Base-by-base conservation (phyloP, 2,797 vertebrate species). In the Oryzias sinensis region DNA sequence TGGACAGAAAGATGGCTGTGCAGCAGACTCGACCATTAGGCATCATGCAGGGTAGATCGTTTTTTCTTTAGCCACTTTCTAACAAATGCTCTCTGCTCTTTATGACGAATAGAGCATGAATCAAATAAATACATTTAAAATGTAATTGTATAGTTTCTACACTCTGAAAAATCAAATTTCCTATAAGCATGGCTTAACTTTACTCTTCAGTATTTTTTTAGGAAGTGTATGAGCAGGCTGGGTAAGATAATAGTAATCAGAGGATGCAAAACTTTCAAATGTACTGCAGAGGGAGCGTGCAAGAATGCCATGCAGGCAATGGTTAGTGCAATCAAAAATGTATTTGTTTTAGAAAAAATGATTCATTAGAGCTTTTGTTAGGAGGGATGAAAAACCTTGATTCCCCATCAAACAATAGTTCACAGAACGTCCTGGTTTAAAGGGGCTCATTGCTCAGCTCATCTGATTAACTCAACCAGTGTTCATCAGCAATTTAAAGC, bases 251-350 rank as follows among this genome's bases (percentile, higher is more conserved):
- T 16, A 22, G 54, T 49, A 61, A 71, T 69, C 37, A 57, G 49
- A 74, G 25, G 8, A 43, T 41, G 58, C 62, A 4, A 20, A 15
- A 49, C 59, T 76, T 56, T 2, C 0, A 45, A 9, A 41, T 44
- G 56, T 54, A 47, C 33, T 59, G 47, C 49, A 72, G 58, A 48
- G 49, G 64, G 78, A 86, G 76, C 85, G 74, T 90, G 90, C 88
- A 84, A 70, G 70, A 70, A 84, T 65, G 76, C 79, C 85, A 87
- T 90, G 88, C 89, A 87, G 63, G 59, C 58, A 33, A 45, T 74
- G 57, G 65, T 82, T 82, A 83, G 78, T 83, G 78, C 29, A 1
- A 48, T 46, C 53, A 45, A 73, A 43, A 24, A 66, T 52, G 55
- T 51, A 74, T 87, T 84, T 82, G 80, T 82, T 53, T 25, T 59